Evolutionary conservation across 1,140 invertebrate species (phyloP).

Genomic region (Aphidius ervi): DNA sequence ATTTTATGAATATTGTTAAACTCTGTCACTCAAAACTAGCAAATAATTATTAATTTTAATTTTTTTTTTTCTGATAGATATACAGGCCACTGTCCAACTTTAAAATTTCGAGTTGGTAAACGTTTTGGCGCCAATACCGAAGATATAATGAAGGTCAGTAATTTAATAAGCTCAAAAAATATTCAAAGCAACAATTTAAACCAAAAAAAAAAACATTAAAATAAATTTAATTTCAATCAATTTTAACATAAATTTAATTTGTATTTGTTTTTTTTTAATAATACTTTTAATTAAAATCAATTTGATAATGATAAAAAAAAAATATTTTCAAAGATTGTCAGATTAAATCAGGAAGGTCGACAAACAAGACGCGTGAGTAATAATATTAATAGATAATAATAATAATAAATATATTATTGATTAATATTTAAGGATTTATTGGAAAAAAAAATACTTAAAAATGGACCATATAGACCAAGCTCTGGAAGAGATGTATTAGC

Average conservation of each 20-base stretch:
- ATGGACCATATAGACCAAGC: slow-evolving; percentile 42
- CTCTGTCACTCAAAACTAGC: too few species aligned
- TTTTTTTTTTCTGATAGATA: slow-evolving; percentile 52
- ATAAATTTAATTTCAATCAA: neutral
- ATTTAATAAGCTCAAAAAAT: neutral
- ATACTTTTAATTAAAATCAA: neutral
- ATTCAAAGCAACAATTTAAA: neutral
- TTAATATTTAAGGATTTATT: slow-evolving; percentile 47
- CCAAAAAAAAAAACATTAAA: neutral
- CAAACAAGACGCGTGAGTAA: slow-evolving; percentile 23
- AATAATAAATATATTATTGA: slow-evolving; percentile 1
- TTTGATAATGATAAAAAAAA: neutral
- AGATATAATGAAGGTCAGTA: slow-evolving; percentile 62
- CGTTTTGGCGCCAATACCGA: slow-evolving; percentile 67
- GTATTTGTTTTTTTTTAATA: neutral
- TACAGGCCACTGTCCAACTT: slow-evolving; percentile 69
- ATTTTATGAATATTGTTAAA: too few species aligned
- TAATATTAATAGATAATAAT: neutral
- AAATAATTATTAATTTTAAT: neutral
- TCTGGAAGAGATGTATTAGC: slow-evolving; percentile 31
- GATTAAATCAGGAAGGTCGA: slow-evolving; percentile 19
- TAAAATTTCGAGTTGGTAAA: slow-evolving; percentile 68
- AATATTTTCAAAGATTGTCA: slow-evolving; percentile 19
- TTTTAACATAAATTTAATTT: neutral
- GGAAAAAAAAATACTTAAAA: slow-evolving; percentile 50